Evolutionary conservation across 2,888 invertebrate genomes (phyloP), one percentile per base, ranked within the genome.

Genomic region (Drosophila pseudotakahashii): DNA sequence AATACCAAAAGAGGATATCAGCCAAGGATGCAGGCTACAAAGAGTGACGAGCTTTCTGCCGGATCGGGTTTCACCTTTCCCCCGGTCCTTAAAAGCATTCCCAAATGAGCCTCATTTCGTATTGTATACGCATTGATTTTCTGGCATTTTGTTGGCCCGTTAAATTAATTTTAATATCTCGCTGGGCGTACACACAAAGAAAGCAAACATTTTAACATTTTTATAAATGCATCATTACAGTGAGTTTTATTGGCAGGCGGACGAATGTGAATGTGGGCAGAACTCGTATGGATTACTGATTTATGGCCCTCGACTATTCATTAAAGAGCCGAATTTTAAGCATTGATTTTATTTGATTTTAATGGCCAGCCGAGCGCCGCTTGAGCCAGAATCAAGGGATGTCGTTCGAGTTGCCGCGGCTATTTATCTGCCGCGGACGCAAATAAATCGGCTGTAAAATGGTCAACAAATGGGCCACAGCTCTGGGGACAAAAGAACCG

Each of bases 271-370:
- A 16, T 48, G 84, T 83, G 81, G 85, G 87, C 81, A 37, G 69
- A 37, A 63, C 58, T 48, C 79, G 76, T 81, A 79, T 82, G 64
- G 76, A 81, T 87, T 82, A 76, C 82, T 82, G 86, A 88, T 84
- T 84, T 84, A 84, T 80, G 81, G 55, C 62, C 11, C 44, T 45
- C 68, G 68, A 64, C 72, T 75, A 81, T 84, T 82, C 82, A 82
- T 82, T 87, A 83, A 82, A 77, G 58, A 62, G 42, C 50, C 64
- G 52, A 73, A 74, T 60, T 67, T 72, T 59, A 54, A 61, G 57
- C 77, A 82, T 79, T 82, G 88, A 78, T 85, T 84, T 84, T 84
- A 84, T 84, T 82, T 59, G 83, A 73, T 80, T 84, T 88, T 82
- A 88, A 84, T 84, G 85, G 82, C 86, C 58, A 68, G 51, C 30